Evolutionary conservation across 2,888 invertebrate genomes (phyloP), one percentile per base, ranked within the genome.

Genomic region (Rhingia campestris): DNA sequence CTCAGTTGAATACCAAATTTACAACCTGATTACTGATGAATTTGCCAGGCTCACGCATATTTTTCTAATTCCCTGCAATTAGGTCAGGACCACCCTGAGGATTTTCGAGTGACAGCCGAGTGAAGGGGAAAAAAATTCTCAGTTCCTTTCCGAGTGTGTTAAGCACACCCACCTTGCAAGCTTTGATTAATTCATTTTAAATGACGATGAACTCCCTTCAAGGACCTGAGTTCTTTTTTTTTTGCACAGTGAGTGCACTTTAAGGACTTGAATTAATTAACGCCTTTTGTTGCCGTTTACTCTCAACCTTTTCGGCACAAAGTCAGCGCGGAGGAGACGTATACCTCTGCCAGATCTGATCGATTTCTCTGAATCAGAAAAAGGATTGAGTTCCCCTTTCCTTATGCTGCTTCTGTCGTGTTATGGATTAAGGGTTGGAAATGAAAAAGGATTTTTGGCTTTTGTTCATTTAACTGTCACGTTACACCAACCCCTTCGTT

Each of bases 1-100:
- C 35, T 61, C 77, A 77, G 56, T 67, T 77, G 79, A 67, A 73
- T 49, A 43, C 58, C 51, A 73, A 73, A 73, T 63, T 75, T 75
- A 58, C 51, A 64, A 64, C 70, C 75, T 81, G 70, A 81, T 81
- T 81, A 64, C 75, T 53, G 75, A 75, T 70, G 75, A 75, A 81
- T 81, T 75, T 64, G 43, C 56, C 41, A 63, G 49, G 54, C 54
- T 41, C 47, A 56, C 61, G 74, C 74, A 74, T 54, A 22, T 35
- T 53, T 7, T 37, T 22, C 22, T 22, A 22, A 22, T 22, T 22
- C 22, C 22, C 1, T 12, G 12, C 39, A 56, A 56, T 56, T 39
- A 9, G 6, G 54, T 37, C 39, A 6, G 45, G 5, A 12, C 12
- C n/a, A 33, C 53, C 6, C 12, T 14, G 6, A 49, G 30, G 33